These are phyloP conservation scores for Bactericera cockerelli DNA, from an alignment of 1,140 invertebrate species.

Conservation along the genomic window DNA sequence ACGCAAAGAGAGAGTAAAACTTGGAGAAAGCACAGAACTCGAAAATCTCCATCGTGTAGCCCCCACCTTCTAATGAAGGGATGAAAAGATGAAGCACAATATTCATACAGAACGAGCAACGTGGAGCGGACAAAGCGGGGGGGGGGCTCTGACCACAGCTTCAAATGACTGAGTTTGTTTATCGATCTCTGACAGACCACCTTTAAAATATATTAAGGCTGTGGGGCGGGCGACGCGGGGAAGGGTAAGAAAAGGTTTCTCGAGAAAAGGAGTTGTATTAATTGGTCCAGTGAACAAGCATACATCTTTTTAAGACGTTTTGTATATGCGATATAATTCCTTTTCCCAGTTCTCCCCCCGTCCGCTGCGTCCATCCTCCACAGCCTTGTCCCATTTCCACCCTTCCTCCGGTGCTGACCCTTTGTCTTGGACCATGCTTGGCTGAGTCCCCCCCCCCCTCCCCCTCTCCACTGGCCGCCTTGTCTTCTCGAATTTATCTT, in stretches of 20 bases:
- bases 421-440: background rate
- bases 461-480: background rate
- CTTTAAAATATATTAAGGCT: constrained; percentile 1
- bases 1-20: no score
- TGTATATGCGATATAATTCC: constrained; percentile 9
- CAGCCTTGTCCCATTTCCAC: no score
- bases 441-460: background rate
- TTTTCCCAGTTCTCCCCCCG: background rate
- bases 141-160: constrained; percentile 4
- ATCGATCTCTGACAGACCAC: constrained; percentile 5
- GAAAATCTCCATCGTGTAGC: background rate
- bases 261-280: background rate
- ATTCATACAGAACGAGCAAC: constrained; percentile 7
- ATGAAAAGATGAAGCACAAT: constrained; percentile 6
- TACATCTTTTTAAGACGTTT: constrained; percentile 8
- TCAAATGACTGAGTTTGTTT: constrained; percentile 8
- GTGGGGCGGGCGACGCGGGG: no score
- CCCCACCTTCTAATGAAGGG: background rate
- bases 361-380: background rate
- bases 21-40: no score
- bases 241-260: background rate
- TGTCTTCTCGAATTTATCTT: background rate
- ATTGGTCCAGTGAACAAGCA: constrained; percentile 8
- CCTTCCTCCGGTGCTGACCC: background rate
- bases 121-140: background rate